These are phyloP conservation scores for Aythya baeri DNA, from an alignment of 2,113 vertebrate species.

Conservation along the genomic window DNA sequence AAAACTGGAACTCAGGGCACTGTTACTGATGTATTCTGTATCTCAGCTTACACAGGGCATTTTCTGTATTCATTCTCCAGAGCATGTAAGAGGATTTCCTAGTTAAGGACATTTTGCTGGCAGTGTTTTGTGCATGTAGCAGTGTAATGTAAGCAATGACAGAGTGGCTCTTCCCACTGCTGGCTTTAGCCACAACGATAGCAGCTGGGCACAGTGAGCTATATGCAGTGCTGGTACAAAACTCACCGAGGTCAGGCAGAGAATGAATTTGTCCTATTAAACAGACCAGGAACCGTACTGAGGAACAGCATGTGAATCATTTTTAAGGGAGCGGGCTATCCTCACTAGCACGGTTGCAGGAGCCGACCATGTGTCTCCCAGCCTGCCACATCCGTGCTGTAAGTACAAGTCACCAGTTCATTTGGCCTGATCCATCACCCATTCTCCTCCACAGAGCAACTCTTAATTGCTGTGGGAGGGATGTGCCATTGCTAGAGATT, in stretches of 20 bases:
- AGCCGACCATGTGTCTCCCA: not conserved
- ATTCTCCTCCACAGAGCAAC: not conserved
- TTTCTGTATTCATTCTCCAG: not conserved
- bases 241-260: not conserved
- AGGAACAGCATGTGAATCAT: not conserved
- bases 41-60: not conserved
- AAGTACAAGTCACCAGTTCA: not conserved
- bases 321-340: not conserved
- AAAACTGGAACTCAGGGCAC: not conserved
- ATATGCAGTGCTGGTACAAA: not conserved
- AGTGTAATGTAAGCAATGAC: not conserved
- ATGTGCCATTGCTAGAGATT: not conserved
- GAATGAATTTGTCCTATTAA: not conserved
- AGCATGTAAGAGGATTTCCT: not conserved
- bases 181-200: not conserved
- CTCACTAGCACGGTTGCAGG: not conserved
- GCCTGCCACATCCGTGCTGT: rapidly evolving
- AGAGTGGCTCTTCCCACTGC: not conserved
- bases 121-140: not conserved
- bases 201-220: not conserved
- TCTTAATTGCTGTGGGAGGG: rapidly evolving
- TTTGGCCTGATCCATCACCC: not conserved
- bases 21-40: rapidly evolving
- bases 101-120: not conserved
- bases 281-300: not conserved